Percentiles rank a stretch among this genome's conserved stretches.
Evolutionary conservation across 1,140 invertebrate genomes (phyloP).

Genomic region (Agraylea sexmaculata): DNA sequence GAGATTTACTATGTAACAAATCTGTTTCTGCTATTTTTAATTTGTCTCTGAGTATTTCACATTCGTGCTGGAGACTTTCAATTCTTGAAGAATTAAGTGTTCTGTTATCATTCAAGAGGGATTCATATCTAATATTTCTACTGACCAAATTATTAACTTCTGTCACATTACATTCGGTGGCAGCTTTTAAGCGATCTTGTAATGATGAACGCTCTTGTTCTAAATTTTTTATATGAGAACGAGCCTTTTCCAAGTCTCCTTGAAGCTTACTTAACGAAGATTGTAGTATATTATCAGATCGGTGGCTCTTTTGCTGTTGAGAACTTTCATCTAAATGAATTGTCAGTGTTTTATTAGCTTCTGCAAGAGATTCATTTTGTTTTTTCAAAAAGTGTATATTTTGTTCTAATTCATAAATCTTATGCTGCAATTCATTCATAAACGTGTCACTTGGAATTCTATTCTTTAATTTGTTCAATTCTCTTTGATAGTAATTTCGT

Average conservation of each 20-base stretch:
- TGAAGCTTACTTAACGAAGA: conserved; percentile 33
- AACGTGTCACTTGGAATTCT: conserved; percentile 29
- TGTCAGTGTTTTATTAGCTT: conserved; percentile 11
- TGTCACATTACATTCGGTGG: conserved; percentile 7
- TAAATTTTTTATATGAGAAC: conserved; percentile 39
- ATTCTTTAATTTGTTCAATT: conserved; percentile 29
- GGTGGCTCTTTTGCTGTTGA: conserved; percentile 4
- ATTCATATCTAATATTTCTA: background rate
- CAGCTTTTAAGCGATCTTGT: conserved; percentile 37
- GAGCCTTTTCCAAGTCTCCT: conserved; percentile 40
- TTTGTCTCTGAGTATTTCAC: conserved; percentile 33
- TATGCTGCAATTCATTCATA: conserved; percentile 29
- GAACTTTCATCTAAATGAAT: conserved; percentile 7
- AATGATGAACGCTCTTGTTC: conserved; percentile 44
- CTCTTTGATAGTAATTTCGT: conserved; percentile 34
- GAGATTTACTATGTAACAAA: conserved; percentile 34
- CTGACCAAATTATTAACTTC: too few species aligned
- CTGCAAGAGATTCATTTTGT: conserved; percentile 31
- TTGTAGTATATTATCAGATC: conserved; percentile 23
- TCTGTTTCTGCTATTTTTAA: conserved; percentile 34
- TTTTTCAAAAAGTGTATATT: conserved; percentile 34
- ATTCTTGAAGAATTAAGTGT: conserved; percentile 4
- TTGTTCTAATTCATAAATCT: conserved; percentile 36
- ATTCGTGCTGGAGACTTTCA: conserved; percentile 30
- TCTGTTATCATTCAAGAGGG: background rate